Evolutionary conservation across 2,797 vertebrate species (phyloP), one percentile per base, ranked within the genome.

Genomic region (Danio choprae): DNA sequence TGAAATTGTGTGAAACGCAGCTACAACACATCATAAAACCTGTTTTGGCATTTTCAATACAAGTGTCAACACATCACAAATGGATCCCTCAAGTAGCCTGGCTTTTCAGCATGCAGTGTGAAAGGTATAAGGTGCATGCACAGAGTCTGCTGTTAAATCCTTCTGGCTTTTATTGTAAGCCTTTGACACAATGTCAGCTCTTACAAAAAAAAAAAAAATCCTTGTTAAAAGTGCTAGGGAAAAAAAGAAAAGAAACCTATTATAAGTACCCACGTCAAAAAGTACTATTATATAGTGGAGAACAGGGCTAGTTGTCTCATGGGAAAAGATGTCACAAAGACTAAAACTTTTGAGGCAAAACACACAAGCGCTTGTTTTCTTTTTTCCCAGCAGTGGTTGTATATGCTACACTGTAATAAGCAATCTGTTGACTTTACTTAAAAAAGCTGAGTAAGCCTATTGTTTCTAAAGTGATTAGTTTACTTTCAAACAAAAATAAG

Each of bases 41-140:
- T n/a, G 53, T 71, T 82, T 77, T 74, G 83, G 77, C 77, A 60
- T 84, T 81, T 82, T 63, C 68, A 51, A 80, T 75, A 85, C 72
- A 58, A 73, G 80, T 83, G 81, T 86, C 85, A 84, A 80, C 70
- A 77, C 84, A 55, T 73, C 81, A 69, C 44, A 83, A 85, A 83
- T 73, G 64, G 43, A 84, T 87, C 81, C 85, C 77, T 83, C 68
- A 72, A 80, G 74, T 74, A 80, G 73, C 64, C 74, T 18, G 50
- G 82, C 65, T 74, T 59, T 83, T 55, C 48, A 50, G 41, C 63
- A 65, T 50, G 12, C 74, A 60, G 60, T 40, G 50, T 20, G 18
- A 78, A 71, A 77, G 74, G 73, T 73, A 82, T n/a, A 46, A 73
- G 63, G 80, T 80, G 55, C 74, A 72, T 63, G 20, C 65, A 68